Base-by-base conservation (phyloP, 2,113 vertebrate genomes). In the Lepus europaeus region DNA sequence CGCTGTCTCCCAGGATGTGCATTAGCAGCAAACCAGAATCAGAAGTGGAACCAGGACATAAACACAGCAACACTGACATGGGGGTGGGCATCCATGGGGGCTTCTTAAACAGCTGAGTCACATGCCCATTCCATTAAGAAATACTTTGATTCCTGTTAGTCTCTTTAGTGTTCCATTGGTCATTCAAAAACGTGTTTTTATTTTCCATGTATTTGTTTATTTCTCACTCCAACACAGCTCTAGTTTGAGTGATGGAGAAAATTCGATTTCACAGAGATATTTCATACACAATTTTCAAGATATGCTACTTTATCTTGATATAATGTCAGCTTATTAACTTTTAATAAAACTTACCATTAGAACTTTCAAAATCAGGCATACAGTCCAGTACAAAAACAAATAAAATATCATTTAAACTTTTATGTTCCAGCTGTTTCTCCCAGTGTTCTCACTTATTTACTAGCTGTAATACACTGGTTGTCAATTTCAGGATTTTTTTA, bases 401-500 rank as follows among this genome's bases (percentile, higher is more conserved):
- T 92, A 95, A 94, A 77, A 97, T 96, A n/a, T 89, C 95, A 91
- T 93, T 89, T 91, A 92, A 77, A 86, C 19, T 93, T 97, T 89
- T 36, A 5, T 64, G 83, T 97, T 93, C 80, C 74, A 97, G 72
- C 66, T 51, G 51, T 88, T 97, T 94, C 9, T 82, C 80, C 59
- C 66, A 90, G 2, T 89, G 59, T 93, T 96, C 93, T 69, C 78
- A 96, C 66, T 98, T 97, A 97, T 96, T 97, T 86, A 76, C 82
- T 72, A 76, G 74, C 72, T 96, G 27, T 92, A 97, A 97, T 92
- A 96, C 77, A n/a, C 96, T 97, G 90, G 2, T 84, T 98, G 92
- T 94, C 90, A 97, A 96, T 97, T 98, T 97, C 77, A 96, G 72
- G 45, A 3, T 96, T 95, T 95, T 97, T 96, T 87, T 82, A 49